phyloP scores from a whole-genome alignment of 2,113 vertebrate species.

The Pygathrix nemaeus region DNA sequence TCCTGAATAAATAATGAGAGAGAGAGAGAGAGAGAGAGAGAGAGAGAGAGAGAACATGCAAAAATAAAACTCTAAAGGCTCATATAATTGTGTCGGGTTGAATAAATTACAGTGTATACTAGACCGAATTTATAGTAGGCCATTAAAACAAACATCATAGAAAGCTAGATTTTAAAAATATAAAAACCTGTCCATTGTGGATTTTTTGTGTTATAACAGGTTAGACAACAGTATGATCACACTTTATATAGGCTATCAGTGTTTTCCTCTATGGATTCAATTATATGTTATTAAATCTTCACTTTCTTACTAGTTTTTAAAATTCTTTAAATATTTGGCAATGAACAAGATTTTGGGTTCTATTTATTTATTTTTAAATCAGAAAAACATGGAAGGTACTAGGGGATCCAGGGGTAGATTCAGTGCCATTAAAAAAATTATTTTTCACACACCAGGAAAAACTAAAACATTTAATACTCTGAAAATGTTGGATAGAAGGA shows the following conservation, averaged over 20 bases:
- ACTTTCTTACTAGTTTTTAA: neutral
- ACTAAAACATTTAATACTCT: neutral
- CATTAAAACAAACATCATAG: neutral
- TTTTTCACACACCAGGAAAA: neutral
- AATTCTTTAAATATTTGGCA: neutral
- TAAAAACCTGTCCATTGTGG: neutral
- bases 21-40: neutral
- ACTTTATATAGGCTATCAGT: neutral
- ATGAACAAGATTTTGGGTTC: neutral
- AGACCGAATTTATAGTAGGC: neutral
- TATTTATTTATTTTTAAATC: neutral
- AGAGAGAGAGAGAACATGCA: neutral
- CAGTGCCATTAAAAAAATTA: neutral
- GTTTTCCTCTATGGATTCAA: neutral
- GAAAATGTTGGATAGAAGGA: neutral
- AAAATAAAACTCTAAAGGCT: neutral
- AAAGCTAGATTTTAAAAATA: neutral
- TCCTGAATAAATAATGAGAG: neutral
- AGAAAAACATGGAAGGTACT: neutral
- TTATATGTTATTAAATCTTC: neutral
- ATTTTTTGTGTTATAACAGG: neutral
- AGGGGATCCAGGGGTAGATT: neutral
- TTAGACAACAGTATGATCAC: neutral
- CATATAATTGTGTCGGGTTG: neutral
- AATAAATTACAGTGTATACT: neutral